Conservation (phyloP, 35 echinoderm and acorn worm species). For the Diadema setosum region DNA sequence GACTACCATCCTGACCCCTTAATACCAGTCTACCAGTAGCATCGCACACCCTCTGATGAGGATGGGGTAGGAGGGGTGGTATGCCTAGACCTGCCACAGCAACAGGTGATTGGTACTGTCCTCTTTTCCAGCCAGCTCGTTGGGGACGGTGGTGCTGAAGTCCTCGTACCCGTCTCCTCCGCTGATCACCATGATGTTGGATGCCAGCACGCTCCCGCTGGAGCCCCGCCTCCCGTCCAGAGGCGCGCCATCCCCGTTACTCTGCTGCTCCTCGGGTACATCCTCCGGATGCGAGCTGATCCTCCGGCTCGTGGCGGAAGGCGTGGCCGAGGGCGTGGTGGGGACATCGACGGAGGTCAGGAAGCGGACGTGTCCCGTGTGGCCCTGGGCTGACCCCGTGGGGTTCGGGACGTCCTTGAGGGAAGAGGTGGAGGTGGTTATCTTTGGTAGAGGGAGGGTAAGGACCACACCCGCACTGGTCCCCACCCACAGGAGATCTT, state of each 20-base stretch:
- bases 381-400: constrained; percentile 87
- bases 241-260: constrained; percentile 26
- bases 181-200: constrained; percentile 93
- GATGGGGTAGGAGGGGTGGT: no score
- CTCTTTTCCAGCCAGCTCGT: constrained; percentile 91
- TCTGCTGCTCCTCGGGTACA: constrained; percentile 1
- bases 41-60: no score
- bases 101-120: constrained; percentile 98
- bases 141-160: constrained; percentile 83
- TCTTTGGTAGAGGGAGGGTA: constrained; percentile 91
- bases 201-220: neutral
- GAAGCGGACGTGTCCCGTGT: constrained; percentile 96
- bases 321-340: neutral
- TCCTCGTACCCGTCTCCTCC: constrained; percentile 98
- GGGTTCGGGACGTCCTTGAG: constrained; percentile 55
- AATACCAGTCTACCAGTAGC: no score
- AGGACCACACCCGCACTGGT: constrained; percentile 97
- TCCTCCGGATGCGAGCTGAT: neutral
- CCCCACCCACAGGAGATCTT: constrained; percentile 94
- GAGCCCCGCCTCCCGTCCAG: constrained; percentile 48
- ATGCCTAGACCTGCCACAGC: constrained; percentile 89
- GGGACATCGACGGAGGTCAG: constrained; percentile 83
- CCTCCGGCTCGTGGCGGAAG: neutral
- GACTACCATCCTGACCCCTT: no score
- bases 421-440: constrained; percentile 56